A percentile compares a stretch with the other conserved stretches of the same genome.
Conservation (phyloP, 1,140 invertebrate genomes). For the Stenopsyche tienmushanensis region DNA sequence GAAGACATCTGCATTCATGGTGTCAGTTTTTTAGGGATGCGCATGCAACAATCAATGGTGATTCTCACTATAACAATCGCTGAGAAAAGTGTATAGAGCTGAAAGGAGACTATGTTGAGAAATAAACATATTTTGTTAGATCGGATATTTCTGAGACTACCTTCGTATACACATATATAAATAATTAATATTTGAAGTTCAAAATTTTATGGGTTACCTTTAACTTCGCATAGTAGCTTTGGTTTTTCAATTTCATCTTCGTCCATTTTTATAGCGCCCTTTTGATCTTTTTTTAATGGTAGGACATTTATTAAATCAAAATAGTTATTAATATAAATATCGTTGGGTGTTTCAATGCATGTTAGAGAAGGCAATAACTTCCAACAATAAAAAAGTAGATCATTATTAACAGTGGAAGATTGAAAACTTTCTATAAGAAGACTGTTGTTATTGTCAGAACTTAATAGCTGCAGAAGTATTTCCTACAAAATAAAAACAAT, state of each 20-base stretch:
- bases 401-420: slow-evolving; percentile 63
- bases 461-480: slow-evolving; percentile 60
- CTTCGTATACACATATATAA: no score
- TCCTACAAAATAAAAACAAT: slow-evolving; percentile 45
- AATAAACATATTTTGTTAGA: no score
- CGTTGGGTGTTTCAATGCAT: slow-evolving; percentile 55
- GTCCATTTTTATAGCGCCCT: slow-evolving; percentile 45
- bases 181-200: no score
- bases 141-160: no score
- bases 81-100: no score
- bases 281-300: slow-evolving; percentile 54
- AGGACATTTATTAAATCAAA: slow-evolving; percentile 67
- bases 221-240: slow-evolving; percentile 51
- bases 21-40: no score
- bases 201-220: no score
- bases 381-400: slow-evolving; percentile 63
- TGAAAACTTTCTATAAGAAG: slow-evolving; percentile 60
- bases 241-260: slow-evolving; percentile 45
- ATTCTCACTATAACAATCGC: no score
- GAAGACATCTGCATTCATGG: no score
- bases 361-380: slow-evolving; percentile 58
- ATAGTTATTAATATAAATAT: slow-evolving; percentile 69
- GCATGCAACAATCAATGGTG: no score
- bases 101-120: no score
- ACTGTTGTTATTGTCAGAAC: slow-evolving; percentile 55